Conservation (phyloP, 2,797 vertebrate species). For the Tapera naevia region DNA sequence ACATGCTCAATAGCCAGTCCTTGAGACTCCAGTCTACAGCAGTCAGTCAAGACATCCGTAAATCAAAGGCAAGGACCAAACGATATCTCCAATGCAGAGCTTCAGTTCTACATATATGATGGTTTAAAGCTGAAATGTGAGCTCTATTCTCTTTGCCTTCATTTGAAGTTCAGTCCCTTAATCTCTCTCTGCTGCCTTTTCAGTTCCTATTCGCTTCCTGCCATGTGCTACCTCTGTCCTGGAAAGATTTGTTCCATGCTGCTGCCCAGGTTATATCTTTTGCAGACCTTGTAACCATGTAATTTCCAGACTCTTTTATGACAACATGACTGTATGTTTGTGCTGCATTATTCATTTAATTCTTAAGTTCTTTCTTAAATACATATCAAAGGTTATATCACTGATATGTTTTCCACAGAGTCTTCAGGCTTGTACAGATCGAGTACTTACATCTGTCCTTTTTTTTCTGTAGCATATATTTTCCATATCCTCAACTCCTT, state of each 20-base stretch:
- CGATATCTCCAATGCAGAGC: neutral
- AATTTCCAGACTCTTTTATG: neutral
- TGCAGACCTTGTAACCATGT: neutral
- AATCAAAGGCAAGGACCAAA: neutral
- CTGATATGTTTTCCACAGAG: neutral
- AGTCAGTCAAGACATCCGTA: neutral
- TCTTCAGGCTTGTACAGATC: neutral
- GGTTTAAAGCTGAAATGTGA: neutral
- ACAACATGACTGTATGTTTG: neutral
- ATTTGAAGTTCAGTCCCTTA: neutral
- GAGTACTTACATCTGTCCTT: neutral
- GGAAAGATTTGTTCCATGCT: neutral
- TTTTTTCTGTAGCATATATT: neutral
- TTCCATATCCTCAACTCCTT: neutral
- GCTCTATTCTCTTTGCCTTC: neutral
- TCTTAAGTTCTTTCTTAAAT: neutral
- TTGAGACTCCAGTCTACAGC: neutral
- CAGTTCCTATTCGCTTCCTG: neutral
- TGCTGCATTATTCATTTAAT: neutral
- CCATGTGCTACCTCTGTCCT: neutral
- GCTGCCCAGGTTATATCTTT: neutral
- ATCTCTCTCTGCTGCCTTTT: neutral
- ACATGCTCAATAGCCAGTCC: neutral
- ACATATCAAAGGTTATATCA: neutral
- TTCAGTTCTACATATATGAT: neutral